A percentile compares a stretch with the other conserved stretches of the same genome.
Evolutionary conservation across 1,140 invertebrate genomes (phyloP).

Genomic region (Cephus cinctus): DNA sequence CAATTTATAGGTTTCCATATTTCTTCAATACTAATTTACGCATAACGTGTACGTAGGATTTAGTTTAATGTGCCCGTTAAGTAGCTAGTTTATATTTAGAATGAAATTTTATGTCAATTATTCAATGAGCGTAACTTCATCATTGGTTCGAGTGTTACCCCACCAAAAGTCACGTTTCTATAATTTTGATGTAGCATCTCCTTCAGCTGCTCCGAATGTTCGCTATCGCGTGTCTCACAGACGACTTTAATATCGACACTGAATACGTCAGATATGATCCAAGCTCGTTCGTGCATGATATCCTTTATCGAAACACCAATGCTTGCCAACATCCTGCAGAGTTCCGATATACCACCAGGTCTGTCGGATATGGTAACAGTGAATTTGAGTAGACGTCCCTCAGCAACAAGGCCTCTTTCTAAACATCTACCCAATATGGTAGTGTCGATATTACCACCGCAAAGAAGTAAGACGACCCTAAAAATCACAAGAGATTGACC

Average conservation of each 20-base stretch:
- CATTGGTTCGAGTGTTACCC: background rate
- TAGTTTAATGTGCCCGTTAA: no score
- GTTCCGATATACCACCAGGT: conserved; percentile 83
- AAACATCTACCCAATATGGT: conserved; percentile 85
- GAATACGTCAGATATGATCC: conserved; percentile 86
- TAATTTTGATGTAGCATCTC: conserved; percentile 63
- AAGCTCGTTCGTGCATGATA: conserved; percentile 90
- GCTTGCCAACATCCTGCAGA: conserved; percentile 72
- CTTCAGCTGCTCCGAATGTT: conserved; percentile 71
- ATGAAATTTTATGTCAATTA: no score
- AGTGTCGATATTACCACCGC: conserved; percentile 93
- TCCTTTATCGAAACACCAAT: conserved; percentile 91
- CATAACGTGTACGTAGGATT: no score
- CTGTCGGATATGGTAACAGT: conserved; percentile 83
- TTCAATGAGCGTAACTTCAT: no score
- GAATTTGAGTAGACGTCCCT: conserved; percentile 84
- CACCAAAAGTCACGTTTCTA: conserved; percentile 46
- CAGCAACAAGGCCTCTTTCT: conserved; percentile 85
- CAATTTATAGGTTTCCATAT: no score
- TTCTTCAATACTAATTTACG: no score
- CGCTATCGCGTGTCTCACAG: conserved; percentile 79
- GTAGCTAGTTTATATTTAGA: no score
- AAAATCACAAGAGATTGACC: conserved; percentile 15
- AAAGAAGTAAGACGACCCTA: conserved; percentile 80
- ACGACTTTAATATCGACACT: conserved; percentile 80